Base-by-base conservation (phyloP, 1,140 invertebrate genomes). In the Rhagoletis zephyria region DNA sequence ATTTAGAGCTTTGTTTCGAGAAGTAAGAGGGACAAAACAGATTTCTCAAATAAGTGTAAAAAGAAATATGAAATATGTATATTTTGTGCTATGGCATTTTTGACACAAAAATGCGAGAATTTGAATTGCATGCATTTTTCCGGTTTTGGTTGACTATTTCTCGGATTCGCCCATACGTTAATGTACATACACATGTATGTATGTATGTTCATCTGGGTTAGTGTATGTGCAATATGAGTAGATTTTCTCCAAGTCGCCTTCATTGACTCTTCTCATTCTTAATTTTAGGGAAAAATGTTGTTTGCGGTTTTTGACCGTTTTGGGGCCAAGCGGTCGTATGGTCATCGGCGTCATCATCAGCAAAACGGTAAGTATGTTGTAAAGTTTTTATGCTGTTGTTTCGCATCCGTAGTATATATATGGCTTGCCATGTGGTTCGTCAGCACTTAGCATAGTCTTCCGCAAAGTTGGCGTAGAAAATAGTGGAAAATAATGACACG, bases 261-360 rank as follows among this genome's bases (percentile, higher is more conserved):
- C 64, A 30, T 67, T 40, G n/a, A 7, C 30, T 67, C 64, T 67
- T 67, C 74, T 14, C 14, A 59, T 56, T 81, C 74, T 81, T 51
- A 56, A 81, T 81, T 81, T 81, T 81, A 81, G 74, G 74, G 48
- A 81, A 59, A 81, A 56, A 81, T 81, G 74, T 12, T 81, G 74
- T 77, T 70, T 56, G 70, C 70, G 48, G 48, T 59, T 51, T 10
- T 6, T n/a, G 7, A n/a, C 74, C 42, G 45, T 81, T 81, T 81
- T 56, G 67, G 48, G 74, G 74, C 74, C 74, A 81, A 19, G 74
- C 12, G 74, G 74, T 81, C 74, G 56, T 81, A 81, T 81, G 74
- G 74, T 81, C 74, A 81, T 81, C 48, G 74, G 74, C 74, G 45
- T 56, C 74, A 81, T 48, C 74, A 56, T 56, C 48, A 81, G n/a